phyloP scores from a whole-genome alignment of 2,113 vertebrate genomes.

The Mionectes macconnelli region DNA sequence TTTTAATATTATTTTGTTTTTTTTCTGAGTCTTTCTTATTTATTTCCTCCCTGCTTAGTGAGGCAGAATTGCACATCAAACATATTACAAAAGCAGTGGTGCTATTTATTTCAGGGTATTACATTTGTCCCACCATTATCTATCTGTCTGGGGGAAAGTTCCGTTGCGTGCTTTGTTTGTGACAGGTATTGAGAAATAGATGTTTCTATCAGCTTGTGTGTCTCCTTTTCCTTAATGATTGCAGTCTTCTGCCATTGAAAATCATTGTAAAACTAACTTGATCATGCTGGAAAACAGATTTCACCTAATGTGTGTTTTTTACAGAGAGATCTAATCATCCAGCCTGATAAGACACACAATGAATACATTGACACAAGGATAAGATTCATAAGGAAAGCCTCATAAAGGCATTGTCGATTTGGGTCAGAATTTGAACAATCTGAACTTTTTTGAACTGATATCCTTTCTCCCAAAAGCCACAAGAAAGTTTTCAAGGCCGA shows the following conservation, averaged over 20 bases:
- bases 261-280: not conserved
- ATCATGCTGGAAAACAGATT: not conserved
- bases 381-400: not conserved
- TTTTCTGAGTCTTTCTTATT: not conserved
- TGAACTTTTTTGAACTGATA: not conserved
- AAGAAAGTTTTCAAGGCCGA: not conserved
- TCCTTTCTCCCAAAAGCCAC: not conserved
- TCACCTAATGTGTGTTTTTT: not conserved
- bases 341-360: not conserved
- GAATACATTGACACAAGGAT: not conserved
- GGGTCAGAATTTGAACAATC: not conserved
- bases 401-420: not conserved
- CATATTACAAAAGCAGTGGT: not conserved
- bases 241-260: not conserved
- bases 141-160: not conserved
- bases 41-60: not conserved
- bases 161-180: not conserved
- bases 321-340: not conserved
- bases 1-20: not conserved
- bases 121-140: not conserved
- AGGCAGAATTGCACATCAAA: not conserved
- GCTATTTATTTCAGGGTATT: not conserved
- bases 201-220: not conserved
- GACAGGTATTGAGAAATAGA: not conserved
- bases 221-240: not conserved